Evolutionary conservation across 2,888 invertebrate species (phyloP).

Genomic region (Leucophenga maculata): DNA sequence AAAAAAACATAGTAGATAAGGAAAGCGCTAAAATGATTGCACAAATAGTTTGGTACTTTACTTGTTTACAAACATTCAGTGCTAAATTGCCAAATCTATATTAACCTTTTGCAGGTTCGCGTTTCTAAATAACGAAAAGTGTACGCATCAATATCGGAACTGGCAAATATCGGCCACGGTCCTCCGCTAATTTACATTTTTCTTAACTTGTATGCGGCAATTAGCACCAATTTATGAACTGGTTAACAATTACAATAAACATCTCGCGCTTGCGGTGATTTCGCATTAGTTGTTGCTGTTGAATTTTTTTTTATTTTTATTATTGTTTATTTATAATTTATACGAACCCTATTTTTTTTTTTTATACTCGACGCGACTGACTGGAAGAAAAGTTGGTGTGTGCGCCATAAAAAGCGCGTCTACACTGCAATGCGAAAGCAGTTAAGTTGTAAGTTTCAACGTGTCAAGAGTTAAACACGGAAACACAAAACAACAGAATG

Average conservation of each 20-base stretch:
- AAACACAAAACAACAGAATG: constrained; percentile 17
- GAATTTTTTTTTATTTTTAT: constrained; percentile 23
- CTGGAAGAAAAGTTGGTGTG: not conserved
- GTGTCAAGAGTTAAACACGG: not conserved
- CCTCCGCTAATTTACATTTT: constrained; percentile 17
- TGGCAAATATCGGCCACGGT: constrained; percentile 11
- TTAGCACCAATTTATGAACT: constrained; percentile 62
- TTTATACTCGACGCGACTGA: not conserved
- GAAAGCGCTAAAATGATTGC: too few relatives aligned
- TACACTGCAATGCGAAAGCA: constrained; percentile 15
- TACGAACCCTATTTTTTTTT: not conserved
- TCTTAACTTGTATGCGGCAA: constrained; percentile 40
- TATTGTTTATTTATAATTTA: constrained; percentile 13
- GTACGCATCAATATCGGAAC: not conserved
- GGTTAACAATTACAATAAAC: constrained; percentile 51
- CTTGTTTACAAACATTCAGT: not conserved
- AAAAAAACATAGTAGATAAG: too few relatives aligned
- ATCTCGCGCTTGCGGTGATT: constrained; percentile 40
- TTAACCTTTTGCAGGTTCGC: not conserved
- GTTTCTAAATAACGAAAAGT: not conserved
- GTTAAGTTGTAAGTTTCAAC: constrained; percentile 15
- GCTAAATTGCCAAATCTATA: not conserved
- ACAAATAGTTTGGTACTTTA: too few relatives aligned
- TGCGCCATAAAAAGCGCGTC: constrained; percentile 43
- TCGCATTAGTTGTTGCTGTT: not conserved